Conservation (phyloP, 2,797 vertebrate species). For the Sarcophilus harrisii region DNA sequence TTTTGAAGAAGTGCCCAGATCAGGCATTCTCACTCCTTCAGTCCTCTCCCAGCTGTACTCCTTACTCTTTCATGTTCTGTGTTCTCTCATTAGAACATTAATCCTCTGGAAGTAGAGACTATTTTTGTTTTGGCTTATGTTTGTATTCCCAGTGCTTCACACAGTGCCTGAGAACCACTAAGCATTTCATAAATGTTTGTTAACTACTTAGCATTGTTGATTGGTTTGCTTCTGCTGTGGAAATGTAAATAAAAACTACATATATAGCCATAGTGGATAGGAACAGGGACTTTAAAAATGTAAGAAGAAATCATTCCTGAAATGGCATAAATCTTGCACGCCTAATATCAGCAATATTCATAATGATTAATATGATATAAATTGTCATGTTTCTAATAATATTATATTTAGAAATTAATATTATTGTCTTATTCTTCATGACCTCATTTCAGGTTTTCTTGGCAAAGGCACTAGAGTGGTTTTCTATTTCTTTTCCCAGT, state of each 20-base stretch:
- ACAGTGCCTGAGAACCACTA: neutral
- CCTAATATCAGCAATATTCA: neutral
- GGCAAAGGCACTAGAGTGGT: neutral
- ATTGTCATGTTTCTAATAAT: neutral
- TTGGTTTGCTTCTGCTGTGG: neutral
- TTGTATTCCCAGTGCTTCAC: neutral
- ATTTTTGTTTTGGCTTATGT: neutral
- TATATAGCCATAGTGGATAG: neutral
- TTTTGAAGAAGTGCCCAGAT: neutral
- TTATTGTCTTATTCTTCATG: neutral
- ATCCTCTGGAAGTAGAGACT: neutral
- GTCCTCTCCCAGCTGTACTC: neutral
- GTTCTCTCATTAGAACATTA: neutral
- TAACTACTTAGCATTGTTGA: neutral
- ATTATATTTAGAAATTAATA: neutral
- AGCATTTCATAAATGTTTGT: neutral
- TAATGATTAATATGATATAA: neutral
- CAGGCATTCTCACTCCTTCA: too few relatives aligned
- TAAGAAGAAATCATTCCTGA: neutral
- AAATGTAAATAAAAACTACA: neutral
- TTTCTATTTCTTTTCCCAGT: neutral
- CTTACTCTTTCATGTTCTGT: neutral
- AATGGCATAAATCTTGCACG: neutral
- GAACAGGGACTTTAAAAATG: neutral
- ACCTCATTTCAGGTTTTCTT: neutral